Percentiles rank a stretch among this genome's conserved stretches.
These are phyloP conservation scores for Lepus townsendii DNA, from an alignment of 2,797 vertebrate species.

Conservation along the genomic window DNA sequence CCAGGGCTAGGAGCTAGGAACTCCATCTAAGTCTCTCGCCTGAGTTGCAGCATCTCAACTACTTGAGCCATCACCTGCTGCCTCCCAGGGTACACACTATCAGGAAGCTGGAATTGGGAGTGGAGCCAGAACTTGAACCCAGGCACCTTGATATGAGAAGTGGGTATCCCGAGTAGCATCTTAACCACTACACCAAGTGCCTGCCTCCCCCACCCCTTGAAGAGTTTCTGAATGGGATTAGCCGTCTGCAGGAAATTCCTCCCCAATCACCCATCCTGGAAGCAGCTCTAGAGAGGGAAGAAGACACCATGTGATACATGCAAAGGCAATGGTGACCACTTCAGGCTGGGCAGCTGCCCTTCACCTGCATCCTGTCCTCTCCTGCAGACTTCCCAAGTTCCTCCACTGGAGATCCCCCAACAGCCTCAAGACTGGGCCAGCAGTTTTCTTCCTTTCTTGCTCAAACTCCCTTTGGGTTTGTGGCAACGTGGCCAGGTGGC, in stretches of 20 bases:
- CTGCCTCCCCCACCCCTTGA: neutral
- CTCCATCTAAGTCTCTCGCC: too few relatives aligned
- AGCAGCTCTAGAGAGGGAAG: neutral
- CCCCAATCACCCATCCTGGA: neutral
- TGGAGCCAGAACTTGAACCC: too few relatives aligned
- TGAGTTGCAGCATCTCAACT: too few relatives aligned
- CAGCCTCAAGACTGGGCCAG: neutral
- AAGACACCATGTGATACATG: neutral
- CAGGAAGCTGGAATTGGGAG: too few relatives aligned
- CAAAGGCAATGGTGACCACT: neutral
- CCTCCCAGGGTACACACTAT: too few relatives aligned
- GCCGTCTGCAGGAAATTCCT: neutral
- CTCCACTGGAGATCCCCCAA: neutral
- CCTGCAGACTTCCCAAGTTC: neutral
- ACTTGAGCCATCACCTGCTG: too few relatives aligned
- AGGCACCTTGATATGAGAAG: too few relatives aligned
- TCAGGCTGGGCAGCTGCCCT: neutral
- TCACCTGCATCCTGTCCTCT: neutral
- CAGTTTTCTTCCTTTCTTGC: neutral
- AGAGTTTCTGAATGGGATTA: slow-evolving; percentile 5
- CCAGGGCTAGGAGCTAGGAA: too few relatives aligned
- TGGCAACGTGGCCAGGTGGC: neutral
- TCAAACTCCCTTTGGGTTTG: neutral
- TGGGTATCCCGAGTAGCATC: too few relatives aligned
- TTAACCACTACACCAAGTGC: too few relatives aligned